A percentile compares a stretch with the other conserved stretches of the same genome.
Evolutionary conservation across 2,797 vertebrate species (phyloP).

Genomic region (Scarus forsteni): DNA sequence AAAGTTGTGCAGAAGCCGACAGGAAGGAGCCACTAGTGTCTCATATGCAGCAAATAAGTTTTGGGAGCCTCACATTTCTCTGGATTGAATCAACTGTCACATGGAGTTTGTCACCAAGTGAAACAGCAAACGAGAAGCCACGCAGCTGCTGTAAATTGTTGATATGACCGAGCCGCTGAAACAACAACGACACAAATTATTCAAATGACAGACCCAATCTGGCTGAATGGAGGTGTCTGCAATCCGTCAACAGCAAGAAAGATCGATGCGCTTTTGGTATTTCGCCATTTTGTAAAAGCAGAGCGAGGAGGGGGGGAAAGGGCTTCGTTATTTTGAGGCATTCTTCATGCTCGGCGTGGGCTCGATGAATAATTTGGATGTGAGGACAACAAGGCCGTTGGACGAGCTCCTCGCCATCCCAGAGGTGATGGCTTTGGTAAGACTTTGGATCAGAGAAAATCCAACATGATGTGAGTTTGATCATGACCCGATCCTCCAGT

Average conservation of each 20-base stretch:
- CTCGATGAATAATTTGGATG: constrained; percentile 56
- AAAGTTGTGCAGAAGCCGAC: background rate
- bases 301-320: constrained; percentile 7
- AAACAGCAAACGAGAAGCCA: constrained; percentile 23
- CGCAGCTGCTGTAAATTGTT: constrained; percentile 50
- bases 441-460: constrained; percentile 20
- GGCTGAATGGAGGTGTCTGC: constrained; percentile 45
- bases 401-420: background rate
- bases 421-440: background rate
- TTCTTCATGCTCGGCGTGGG: constrained; percentile 25
- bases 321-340: constrained; percentile 35
- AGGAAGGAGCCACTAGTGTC: constrained; percentile 16
- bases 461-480: constrained; percentile 38
- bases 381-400: background rate
- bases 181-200: constrained; percentile 55
- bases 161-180: constrained; percentile 39
- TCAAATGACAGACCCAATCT: constrained; percentile 59
- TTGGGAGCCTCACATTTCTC: constrained; percentile 12
- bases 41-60: constrained; percentile 25
- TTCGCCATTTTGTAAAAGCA: constrained; percentile 12
- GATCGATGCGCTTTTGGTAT: constrained; percentile 45
- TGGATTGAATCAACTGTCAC: constrained; percentile 54
- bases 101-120: constrained; percentile 51
- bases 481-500: constrained; percentile 40
- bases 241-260: constrained; percentile 43